These are phyloP conservation scores for Dione vanillae DNA, from an alignment of 2,888 invertebrate species.

Conservation along the genomic window DNA sequence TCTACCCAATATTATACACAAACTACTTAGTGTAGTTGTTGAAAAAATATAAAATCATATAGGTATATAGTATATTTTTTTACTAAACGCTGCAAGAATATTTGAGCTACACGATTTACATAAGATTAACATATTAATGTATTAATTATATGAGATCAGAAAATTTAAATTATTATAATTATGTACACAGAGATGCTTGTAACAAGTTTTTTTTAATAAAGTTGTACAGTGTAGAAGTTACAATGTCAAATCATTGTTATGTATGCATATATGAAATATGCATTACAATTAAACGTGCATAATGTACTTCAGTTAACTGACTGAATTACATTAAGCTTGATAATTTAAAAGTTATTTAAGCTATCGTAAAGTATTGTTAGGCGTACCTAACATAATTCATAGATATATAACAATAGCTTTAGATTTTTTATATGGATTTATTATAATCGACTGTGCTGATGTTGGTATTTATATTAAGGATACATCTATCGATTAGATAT, in stretches of 20 bases:
- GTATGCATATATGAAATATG: too few relatives aligned
- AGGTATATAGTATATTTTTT: too few relatives aligned
- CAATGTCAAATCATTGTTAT: background rate
- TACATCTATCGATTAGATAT: too few relatives aligned
- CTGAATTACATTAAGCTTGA: background rate
- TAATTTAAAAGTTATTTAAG: background rate
- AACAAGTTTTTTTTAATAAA: background rate
- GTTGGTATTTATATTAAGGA: too few relatives aligned
- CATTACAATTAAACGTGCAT: background rate
- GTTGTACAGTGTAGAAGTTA: background rate
- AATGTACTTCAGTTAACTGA: background rate
- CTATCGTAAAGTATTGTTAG: background rate
- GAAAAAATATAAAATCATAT: too few relatives aligned
- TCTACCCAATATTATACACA: too few relatives aligned
- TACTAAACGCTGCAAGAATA: background rate
- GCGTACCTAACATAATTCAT: too few relatives aligned
- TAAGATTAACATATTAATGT: slow-evolving; percentile 1
- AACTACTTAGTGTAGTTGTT: too few relatives aligned
- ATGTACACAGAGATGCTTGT: background rate
- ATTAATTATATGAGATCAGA: background rate
- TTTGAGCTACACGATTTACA: background rate
- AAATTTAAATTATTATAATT: slow-evolving; percentile 1
- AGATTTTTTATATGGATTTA: too few relatives aligned
- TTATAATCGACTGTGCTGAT: too few relatives aligned
- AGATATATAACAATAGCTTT: too few relatives aligned